Base-by-base conservation (phyloP, 2,113 vertebrate species). In the Anhinga anhinga region DNA sequence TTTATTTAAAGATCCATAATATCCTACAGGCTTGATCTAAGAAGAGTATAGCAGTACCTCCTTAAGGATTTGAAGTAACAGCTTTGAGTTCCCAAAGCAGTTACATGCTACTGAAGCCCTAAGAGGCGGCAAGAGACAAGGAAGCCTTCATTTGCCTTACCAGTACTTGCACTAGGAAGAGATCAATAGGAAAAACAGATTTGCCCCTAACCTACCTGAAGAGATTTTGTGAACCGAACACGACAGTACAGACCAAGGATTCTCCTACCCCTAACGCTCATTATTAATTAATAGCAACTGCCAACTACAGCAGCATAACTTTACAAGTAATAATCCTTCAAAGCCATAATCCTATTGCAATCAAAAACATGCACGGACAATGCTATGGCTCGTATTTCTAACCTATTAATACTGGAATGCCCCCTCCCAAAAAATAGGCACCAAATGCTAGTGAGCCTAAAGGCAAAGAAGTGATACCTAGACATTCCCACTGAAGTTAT, bases 301-400 rank as follows among this genome's bases (percentile, higher is more conserved):
- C 47, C 72, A 96, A 86, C 95, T 86, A 93, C 49, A 94, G 76
- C 44, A 76, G 20, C 11, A 29, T 63, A 90, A 82, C 87, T 95
- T 91, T 56, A 73, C 82, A 91, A 82, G 70, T 53, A 74, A 76
- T 65, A 90, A 81, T 84, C 71, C n/a, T 79, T 91, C 84, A 88
- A 95, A 95, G 86, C 26, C 26, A 36, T 90, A 86, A 86, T 61
- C 63, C 63, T 81, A 40, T 4, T 76, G 42, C 71, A 83, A 83
- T 38, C 62, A 66, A 79, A 94, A 90, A 19, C 30, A 58, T n/a
- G 52, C 73, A 80, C 58, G 23, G 62, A 61, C 50, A 79, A 36
- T 7, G 42, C 66, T 34, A 91, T 6, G 26, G 30, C 5, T 80
- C 81, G 36, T 50, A 42, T 88, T 95, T 91, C 86, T 81, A 52